Conservation (phyloP, 2,888 invertebrate species). For the Mactromeris polynyma region DNA sequence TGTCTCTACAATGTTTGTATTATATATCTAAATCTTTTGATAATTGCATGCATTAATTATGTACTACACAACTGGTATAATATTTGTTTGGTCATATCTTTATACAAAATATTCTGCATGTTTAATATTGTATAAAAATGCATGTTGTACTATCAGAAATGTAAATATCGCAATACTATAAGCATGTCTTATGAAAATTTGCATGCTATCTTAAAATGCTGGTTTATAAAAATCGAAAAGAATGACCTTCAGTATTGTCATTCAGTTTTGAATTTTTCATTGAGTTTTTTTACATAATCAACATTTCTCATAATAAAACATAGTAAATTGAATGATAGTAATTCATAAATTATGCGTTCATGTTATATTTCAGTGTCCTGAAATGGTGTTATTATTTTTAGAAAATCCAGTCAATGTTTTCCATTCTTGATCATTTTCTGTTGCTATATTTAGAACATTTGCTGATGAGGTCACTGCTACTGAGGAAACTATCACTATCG, state of each 20-base stretch:
- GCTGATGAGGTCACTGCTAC: slow-evolving; percentile 61
- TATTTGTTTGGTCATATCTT: background rate
- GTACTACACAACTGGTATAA: background rate
- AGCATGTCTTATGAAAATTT: background rate
- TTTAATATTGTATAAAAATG: background rate
- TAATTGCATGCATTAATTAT: background rate
- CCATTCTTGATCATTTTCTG: background rate
- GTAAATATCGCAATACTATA: no score
- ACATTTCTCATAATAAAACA: background rate
- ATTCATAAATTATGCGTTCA: no score
- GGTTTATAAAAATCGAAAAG: no score
- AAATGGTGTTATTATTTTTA: background rate
- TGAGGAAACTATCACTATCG: slow-evolving; percentile 57
- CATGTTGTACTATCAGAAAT: no score
- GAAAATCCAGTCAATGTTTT: background rate
- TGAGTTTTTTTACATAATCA: background rate
- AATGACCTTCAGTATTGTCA: no score
- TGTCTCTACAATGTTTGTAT: background rate
- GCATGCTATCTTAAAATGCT: no score
- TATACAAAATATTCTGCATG: background rate
- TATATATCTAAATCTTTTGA: background rate
- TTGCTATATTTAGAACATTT: slow-evolving; percentile 57
- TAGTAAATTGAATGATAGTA: no score
- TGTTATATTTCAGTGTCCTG: background rate
- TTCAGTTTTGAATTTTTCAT: no score